Base-by-base conservation (phyloP, 1,140 invertebrate genomes). In the Zaprionus taronus region DNA sequence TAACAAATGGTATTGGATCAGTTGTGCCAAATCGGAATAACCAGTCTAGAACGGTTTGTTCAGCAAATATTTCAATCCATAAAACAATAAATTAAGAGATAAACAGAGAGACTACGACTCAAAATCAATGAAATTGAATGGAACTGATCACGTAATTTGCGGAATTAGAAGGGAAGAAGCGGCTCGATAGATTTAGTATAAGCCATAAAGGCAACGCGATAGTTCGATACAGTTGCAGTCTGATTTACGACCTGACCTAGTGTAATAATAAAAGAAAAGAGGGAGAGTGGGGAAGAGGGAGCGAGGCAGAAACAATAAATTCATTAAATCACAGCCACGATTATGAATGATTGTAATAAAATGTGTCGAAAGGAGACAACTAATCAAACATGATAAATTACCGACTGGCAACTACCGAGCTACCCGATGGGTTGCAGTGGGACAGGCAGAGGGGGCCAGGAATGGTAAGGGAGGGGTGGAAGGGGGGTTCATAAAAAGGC, bases 341-440 rank as follows among this genome's bases (percentile, higher is more conserved):
- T 90, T 90, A 90, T 90, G 84, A 85, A 90, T 90, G 81, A 85
- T 85, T 85, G 86, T 79, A 84, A 90, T 90, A 85, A 85, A 85
- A 90, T 80, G 85, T 70, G 85, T 70, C 82, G 47, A 82, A 70
- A 73, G 66, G 60, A 82, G 80, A 87, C 81, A 90, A 80, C 79
- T 65, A 90, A 85, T 85, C 81, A 85, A 90, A 90, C 85, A 90
- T 90, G 85, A 90, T 90, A 90, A 90, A 90, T 90, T 77, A 80
- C 68, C 60, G 15, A 7, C 11, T 9, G 72, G 41, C 66, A 41
- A 76, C 73, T 81, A 81, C 79, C 60, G 72, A 49, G 24, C 68
- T 81, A 79, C 76, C 57, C 75, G 2, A 51, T 24, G 15, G 4
- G 38, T 44, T 3, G 0, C 9, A 34, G 9, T 28, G 26, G 26